phyloP scores from a whole-genome alignment of 2,888 invertebrate species.

The Himalopsyche japonica region DNA sequence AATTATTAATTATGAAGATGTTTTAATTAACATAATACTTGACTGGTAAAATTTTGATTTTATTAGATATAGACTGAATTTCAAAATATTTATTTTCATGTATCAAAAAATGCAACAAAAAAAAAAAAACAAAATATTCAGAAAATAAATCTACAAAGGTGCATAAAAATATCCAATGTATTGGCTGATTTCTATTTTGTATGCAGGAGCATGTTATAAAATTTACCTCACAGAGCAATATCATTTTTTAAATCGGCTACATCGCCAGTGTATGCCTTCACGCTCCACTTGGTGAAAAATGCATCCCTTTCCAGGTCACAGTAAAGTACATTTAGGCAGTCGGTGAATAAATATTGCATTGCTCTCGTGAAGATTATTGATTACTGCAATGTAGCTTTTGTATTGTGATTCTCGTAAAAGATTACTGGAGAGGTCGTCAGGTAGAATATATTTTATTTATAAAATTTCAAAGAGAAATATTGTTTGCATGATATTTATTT shows the following conservation, averaged over 20 bases:
- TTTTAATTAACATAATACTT: no score
- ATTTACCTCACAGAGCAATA: neutral
- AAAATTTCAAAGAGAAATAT: no score
- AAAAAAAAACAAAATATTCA: neutral
- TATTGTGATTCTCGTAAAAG: neutral
- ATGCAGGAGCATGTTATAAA: neutral
- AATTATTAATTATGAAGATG: no score
- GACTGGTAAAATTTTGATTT: no score
- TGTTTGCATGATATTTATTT: no score
- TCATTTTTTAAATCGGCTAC: neutral
- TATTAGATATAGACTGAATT: no score
- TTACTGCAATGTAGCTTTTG: neutral
- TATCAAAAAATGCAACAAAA: no score
- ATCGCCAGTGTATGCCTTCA: neutral
- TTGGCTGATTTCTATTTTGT: neutral
- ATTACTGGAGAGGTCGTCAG: no score
- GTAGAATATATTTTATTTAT: no score
- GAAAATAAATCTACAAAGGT: neutral
- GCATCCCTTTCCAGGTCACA: neutral
- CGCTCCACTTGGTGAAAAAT: neutral
- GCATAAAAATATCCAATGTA: neutral
- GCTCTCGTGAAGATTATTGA: neutral
- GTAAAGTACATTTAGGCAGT: neutral
- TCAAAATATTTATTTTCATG: no score
- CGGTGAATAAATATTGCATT: neutral